Percentiles rank a stretch among this genome's conserved stretches.
phyloP scores from a whole-genome alignment of 2,888 invertebrate species.

The Mamestra brassicae region DNA sequence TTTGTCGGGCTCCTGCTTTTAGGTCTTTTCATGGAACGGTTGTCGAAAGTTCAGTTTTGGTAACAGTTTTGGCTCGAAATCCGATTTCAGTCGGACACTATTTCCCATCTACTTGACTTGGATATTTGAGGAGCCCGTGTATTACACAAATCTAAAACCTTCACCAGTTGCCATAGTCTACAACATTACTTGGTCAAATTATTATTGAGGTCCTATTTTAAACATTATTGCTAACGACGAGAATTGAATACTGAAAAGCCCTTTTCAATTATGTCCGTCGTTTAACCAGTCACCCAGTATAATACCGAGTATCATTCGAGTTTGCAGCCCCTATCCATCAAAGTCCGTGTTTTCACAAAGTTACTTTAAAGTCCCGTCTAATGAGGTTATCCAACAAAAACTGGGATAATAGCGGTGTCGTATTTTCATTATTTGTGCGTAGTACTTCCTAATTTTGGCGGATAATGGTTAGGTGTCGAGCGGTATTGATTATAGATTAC shows the following conservation, averaged over 20 bases:
- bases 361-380: constrained; percentile 66
- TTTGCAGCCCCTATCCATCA: constrained; percentile 74
- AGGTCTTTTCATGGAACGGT: no score
- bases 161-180: no score
- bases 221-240: neutral
- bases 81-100: no score
- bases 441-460: constrained; percentile 61
- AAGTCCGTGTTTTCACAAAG: constrained; percentile 72
- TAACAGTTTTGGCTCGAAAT: no score
- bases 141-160: no score
- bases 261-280: constrained; percentile 12
- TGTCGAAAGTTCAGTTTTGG: no score
- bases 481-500: constrained; percentile 73
- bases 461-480: constrained; percentile 66
- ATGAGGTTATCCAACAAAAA: constrained; percentile 70
- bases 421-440: constrained; percentile 66
- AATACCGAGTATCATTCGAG: constrained; percentile 68
- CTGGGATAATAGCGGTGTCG: constrained; percentile 63
- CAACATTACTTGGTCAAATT: neutral
- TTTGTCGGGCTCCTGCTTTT: no score
- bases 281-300: constrained; percentile 47
- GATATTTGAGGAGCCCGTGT: no score
- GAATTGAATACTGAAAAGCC: neutral
- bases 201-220: neutral
- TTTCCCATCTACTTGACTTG: no score